Evolutionary conservation across 2,888 invertebrate species (phyloP), one percentile per base, ranked within the genome.

Genomic region (Hypomecis punctinalis): DNA sequence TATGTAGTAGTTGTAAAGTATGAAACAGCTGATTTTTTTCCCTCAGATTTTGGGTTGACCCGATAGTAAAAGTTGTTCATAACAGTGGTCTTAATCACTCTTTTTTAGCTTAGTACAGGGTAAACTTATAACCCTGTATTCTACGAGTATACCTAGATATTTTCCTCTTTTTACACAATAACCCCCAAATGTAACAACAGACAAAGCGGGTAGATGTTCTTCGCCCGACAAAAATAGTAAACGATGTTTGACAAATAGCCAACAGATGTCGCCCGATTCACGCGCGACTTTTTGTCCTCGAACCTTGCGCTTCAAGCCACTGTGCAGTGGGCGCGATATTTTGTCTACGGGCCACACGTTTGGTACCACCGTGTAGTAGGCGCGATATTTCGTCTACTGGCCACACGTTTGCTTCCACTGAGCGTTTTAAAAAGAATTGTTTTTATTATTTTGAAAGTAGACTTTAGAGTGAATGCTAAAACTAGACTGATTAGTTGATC

Each of bases 181-280:
- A 72, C 72, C 71, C 64, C 53, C 5, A 63, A 63, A 53, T 77
- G 80, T 82, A 83, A 66, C 65, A 83, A 66, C 65, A 80, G 83
- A 84, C 85, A 83, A 82, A 83, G 77, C 76, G 79, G 78, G 72
- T 23, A 23, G 23, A 23, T 80, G 79, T 78, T 71, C 73, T 72
- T 64, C 75, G 73, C 75, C 64, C 80, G 81, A 84, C 84, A 81
- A 89, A 90, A 91, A 90, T 89, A 91, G 86, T 87, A 86, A 87
- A 84, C 83, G 86, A 85, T 86, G 88, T 90, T 89, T 90, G 91
- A 91, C 90, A 91, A 91, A 91, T 90, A 87, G 88, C 81, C 77
- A 84, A 82, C 91, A 91, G 90, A 90, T 91, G 90, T 84, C 85
- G 82, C 78, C 73, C 68, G 73, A 71, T 42, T 37, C 72, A 68